A percentile compares a stretch with the other conserved stretches of the same genome.
Evolutionary conservation across 2,113 vertebrate genomes (phyloP).

Genomic region (Origma solitaria): DNA sequence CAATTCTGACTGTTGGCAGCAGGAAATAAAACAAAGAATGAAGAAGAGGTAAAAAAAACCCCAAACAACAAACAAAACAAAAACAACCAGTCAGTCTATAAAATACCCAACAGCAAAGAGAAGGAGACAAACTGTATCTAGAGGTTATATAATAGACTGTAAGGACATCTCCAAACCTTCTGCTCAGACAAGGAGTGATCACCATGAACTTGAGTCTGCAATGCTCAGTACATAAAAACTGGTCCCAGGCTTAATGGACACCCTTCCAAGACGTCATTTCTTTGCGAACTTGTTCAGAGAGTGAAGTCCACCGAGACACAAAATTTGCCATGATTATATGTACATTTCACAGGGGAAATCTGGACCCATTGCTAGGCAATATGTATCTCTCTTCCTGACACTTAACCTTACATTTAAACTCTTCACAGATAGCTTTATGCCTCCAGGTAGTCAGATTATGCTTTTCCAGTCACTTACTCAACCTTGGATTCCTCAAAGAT

Average conservation of each 20-base stretch:
- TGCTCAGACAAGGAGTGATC: background rate
- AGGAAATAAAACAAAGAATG: background rate
- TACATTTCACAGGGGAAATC: background rate
- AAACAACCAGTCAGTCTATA: background rate
- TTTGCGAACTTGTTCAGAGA: background rate
- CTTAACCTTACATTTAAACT: background rate
- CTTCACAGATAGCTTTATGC: background rate
- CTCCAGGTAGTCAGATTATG: background rate
- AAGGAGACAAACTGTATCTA: background rate
- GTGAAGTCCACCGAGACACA: background rate
- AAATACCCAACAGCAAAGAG: background rate
- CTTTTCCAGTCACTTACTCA: background rate
- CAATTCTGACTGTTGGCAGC: background rate
- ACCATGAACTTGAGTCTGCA: background rate
- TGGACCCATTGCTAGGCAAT: background rate
- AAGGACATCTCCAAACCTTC: background rate
- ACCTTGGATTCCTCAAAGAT: background rate
- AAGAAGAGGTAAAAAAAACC: background rate
- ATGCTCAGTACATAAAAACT: background rate
- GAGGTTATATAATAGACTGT: background rate
- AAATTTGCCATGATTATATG: background rate
- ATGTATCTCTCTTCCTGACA: background rate
- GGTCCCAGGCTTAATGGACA: background rate
- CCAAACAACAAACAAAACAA: background rate
- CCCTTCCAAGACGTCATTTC: background rate